Evolutionary conservation across 2,113 vertebrate genomes (phyloP).

Genomic region (Hippolais icterina): DNA sequence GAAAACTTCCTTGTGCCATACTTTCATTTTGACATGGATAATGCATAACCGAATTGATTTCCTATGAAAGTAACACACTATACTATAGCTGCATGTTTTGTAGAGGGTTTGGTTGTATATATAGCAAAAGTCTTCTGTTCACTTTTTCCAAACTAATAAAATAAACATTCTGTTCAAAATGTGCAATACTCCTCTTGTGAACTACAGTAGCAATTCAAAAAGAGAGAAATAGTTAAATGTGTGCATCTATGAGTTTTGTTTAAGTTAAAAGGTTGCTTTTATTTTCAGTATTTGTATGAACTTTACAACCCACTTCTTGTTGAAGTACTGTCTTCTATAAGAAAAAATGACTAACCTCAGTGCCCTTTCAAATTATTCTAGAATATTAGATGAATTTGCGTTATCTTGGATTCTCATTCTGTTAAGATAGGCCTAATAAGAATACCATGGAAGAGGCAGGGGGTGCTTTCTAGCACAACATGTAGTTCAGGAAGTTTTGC

Average conservation of each 20-base stretch:
- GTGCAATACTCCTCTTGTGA: rapidly evolving
- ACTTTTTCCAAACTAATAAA: neutral
- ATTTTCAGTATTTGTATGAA: neutral
- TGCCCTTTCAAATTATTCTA: neutral
- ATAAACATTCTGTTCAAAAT: neutral
- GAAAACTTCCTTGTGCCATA: neutral
- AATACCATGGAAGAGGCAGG: too few species aligned
- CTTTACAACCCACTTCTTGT: neutral
- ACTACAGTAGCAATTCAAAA: neutral
- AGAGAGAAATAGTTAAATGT: neutral
- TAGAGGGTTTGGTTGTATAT: neutral
- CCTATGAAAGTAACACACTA: neutral
- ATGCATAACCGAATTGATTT: neutral
- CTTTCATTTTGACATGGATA: neutral
- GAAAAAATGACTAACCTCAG: neutral
- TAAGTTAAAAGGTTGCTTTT: neutral
- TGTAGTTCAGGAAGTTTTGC: neutral
- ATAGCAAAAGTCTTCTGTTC: neutral
- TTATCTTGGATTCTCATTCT: neutral
- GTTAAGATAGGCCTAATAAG: neutral
- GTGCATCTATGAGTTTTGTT: neutral
- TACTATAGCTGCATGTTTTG: neutral
- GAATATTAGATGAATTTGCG: neutral
- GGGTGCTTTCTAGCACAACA: neutral
- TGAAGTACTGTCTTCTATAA: neutral